Evolutionary conservation across 2,797 vertebrate genomes (phyloP).

Genomic region (Falco naumanni): DNA sequence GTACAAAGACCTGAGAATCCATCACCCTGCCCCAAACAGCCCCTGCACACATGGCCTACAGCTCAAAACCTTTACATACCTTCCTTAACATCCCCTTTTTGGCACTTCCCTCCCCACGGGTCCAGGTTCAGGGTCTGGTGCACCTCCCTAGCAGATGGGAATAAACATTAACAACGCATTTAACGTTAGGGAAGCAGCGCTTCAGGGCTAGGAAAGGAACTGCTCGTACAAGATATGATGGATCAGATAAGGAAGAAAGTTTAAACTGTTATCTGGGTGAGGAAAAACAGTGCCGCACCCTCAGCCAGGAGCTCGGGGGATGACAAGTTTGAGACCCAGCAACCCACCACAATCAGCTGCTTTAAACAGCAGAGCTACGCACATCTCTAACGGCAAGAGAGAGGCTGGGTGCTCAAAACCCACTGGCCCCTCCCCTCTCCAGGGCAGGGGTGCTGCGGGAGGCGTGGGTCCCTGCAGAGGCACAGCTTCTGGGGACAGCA

Average conservation of each 20-base stretch:
- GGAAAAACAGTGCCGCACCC: not conserved
- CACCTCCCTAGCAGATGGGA: not conserved
- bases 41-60: not conserved
- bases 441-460: not conserved
- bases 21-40: not conserved
- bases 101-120: not conserved
- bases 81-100: not conserved
- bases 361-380: not conserved
- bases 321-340: not conserved
- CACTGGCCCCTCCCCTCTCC: not conserved
- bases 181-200: rapidly evolving
- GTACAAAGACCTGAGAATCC: not conserved
- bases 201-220: not conserved
- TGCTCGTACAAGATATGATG: rapidly evolving
- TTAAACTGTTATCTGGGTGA: not conserved
- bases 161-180: not conserved
- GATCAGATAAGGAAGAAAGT: not conserved
- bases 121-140: conserved; percentile 27
- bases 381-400: not conserved
- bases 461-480: rapidly evolving
- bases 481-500: not conserved
- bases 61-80: not conserved
- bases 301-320: rapidly evolving
- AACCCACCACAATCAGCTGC: not conserved
- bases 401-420: not conserved